Percentiles rank a stretch among this genome's conserved stretches.
Evolutionary conservation across 2,797 vertebrate species (phyloP).

Genomic region (Remorina albescens): DNA sequence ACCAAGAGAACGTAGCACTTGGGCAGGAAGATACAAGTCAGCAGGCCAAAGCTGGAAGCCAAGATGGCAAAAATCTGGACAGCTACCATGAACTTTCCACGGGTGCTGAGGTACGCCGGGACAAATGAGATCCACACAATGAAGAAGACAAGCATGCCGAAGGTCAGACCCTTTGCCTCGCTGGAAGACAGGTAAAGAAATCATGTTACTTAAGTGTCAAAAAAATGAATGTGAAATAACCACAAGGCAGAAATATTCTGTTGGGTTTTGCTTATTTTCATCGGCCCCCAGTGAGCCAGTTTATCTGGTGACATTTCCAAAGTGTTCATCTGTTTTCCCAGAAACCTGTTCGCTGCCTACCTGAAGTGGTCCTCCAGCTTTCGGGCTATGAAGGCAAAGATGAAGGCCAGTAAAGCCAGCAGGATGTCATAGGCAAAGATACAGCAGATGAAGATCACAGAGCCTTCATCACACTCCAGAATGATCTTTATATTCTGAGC

Average conservation of each 20-base stretch:
- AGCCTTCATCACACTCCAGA: constrained; percentile 88
- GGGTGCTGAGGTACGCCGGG: constrained; percentile 90
- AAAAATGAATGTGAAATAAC: not conserved
- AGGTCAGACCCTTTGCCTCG: constrained; percentile 89
- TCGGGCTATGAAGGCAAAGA: constrained; percentile 85
- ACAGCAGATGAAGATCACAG: constrained; percentile 88
- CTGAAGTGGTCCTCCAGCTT: constrained; percentile 88
- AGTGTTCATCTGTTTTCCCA: not conserved
- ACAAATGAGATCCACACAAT: constrained; percentile 93
- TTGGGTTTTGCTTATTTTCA: not conserved
- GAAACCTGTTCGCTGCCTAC: constrained; percentile 39
- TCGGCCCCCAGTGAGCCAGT: not conserved
- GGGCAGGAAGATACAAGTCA: constrained; percentile 89
- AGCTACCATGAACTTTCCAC: constrained; percentile 92
- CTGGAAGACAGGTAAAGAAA: constrained; percentile 61
- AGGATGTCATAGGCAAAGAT: constrained; percentile 89
- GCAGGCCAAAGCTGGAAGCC: constrained; percentile 90
- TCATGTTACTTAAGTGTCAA: not conserved
- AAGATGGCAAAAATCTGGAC: constrained; percentile 92
- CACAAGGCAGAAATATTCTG: not conserved
- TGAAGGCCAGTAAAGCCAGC: constrained; percentile 86
- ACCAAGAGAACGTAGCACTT: constrained; percentile 90
- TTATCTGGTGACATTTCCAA: not conserved
- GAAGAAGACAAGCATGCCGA: constrained; percentile 91
- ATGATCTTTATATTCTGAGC: constrained; percentile 90